These are phyloP conservation scores for Neria commutata DNA, from an alignment of 2,888 invertebrate genomes.

Conservation along the genomic window DNA sequence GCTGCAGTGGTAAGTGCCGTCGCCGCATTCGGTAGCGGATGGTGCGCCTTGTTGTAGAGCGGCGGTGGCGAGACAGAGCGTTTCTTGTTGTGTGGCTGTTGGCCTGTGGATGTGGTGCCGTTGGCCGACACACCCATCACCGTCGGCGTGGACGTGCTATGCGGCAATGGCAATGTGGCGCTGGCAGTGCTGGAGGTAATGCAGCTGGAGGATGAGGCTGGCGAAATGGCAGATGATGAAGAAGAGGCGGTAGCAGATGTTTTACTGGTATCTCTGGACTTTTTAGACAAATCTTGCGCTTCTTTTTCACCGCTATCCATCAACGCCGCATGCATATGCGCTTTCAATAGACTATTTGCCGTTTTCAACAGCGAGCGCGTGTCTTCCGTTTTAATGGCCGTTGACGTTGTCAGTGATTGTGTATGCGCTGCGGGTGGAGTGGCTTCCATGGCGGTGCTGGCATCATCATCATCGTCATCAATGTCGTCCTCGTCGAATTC, in stretches of 20 bases:
- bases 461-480: conserved; percentile 43
- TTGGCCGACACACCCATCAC: too few species aligned
- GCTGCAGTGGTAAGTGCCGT: conserved; percentile 28
- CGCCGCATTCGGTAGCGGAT: conserved; percentile 43
- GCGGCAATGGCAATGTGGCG: conserved; percentile 26
- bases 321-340: not conserved
- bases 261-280: conserved; percentile 34
- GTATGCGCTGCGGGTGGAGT: conserved; percentile 29
- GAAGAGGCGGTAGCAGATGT: conserved; percentile 11
- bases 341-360: conserved; percentile 10
- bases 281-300: conserved; percentile 52
- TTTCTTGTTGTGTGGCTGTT: conserved; percentile 26
- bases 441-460: conserved; percentile 32
- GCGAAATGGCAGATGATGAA: not conserved
- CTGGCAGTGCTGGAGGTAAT: conserved; percentile 17
- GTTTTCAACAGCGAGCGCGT: conserved; percentile 39
- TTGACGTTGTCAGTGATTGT: conserved; percentile 39
- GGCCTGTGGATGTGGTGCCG: not conserved
- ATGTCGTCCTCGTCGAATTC: conserved; percentile 58
- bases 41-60: conserved; percentile 55
- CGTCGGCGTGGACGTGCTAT: conserved; percentile 41
- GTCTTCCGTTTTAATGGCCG: conserved; percentile 36
- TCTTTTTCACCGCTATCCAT: conserved; percentile 39
- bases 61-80: conserved; percentile 56
- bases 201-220: conserved; percentile 5